Conservation (phyloP, 2,113 vertebrate genomes). For the Pao palembangensis region DNA sequence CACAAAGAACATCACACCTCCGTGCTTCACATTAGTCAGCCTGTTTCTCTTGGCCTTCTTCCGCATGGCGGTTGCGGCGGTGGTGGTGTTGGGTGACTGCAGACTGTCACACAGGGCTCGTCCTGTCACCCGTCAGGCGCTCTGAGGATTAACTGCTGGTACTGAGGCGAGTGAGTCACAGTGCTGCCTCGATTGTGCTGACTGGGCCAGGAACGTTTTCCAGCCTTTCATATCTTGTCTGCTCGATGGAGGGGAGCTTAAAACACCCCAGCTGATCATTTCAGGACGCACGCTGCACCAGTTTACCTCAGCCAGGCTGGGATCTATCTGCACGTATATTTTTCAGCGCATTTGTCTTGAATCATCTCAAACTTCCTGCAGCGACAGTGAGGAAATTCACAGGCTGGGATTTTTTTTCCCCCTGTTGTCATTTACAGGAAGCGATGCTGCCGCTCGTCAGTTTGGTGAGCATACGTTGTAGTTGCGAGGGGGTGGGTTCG, state of each 20-base stretch:
- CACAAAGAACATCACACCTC: slow-evolving; percentile 39
- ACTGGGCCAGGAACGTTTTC: slow-evolving; percentile 26
- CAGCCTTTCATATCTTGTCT: slow-evolving; percentile 2
- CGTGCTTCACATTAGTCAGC: slow-evolving; percentile 47
- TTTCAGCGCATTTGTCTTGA: background rate
- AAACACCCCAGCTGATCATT: too few relatives aligned
- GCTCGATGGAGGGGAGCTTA: background rate
- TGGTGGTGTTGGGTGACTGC: slow-evolving; percentile 38
- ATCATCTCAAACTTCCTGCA: slow-evolving; percentile 26
- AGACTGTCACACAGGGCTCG: slow-evolving; percentile 24
- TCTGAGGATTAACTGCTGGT: slow-evolving; percentile 30
- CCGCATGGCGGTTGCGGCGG: slow-evolving; percentile 12
- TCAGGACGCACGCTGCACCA: too few relatives aligned
- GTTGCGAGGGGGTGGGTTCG: slow-evolving; percentile 17
- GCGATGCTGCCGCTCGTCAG: slow-evolving; percentile 34
- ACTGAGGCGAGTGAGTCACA: slow-evolving; percentile 26
- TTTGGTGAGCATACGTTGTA: background rate
- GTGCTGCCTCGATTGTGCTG: slow-evolving; percentile 19
- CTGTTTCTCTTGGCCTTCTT: slow-evolving; percentile 15
- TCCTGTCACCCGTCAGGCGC: slow-evolving; percentile 24
- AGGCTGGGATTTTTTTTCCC: slow-evolving; percentile 8
- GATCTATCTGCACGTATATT: too few relatives aligned
- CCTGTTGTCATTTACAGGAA: slow-evolving; percentile 55
- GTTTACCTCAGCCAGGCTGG: too few relatives aligned
- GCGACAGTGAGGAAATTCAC: slow-evolving; percentile 25